These are phyloP conservation scores for Sardina pilchardus DNA, from an alignment of 2,113 vertebrate genomes.

Conservation along the genomic window DNA sequence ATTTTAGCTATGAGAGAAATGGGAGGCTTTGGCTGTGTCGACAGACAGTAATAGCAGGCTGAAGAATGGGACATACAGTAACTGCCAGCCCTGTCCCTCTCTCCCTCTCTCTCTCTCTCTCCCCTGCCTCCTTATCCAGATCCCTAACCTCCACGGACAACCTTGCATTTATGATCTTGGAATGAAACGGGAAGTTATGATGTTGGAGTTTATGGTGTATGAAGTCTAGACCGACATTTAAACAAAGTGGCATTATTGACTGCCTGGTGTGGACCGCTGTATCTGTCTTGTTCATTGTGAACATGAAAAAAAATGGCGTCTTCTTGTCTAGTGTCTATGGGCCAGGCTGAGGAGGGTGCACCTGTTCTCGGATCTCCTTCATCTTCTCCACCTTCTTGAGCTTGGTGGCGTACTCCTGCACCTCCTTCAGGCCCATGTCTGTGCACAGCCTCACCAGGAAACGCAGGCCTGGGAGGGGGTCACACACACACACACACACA, in stretches of 20 bases:
- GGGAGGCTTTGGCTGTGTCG: no score
- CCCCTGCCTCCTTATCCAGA: no score
- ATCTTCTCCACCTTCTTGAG: constrained; percentile 95
- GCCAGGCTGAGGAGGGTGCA: constrained; percentile 49
- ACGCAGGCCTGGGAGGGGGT: constrained; percentile 76
- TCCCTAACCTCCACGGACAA: no score
- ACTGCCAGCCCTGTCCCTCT: neutral
- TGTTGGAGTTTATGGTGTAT: no score
- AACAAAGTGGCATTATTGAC: no score
- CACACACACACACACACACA: constrained; percentile 34
- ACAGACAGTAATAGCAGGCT: no score
- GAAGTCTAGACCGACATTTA: no score
- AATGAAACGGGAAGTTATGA: no score
- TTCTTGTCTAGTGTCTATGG: no score
- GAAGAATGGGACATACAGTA: no score
- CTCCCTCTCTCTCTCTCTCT: neutral
- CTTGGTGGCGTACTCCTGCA: constrained; percentile 89
- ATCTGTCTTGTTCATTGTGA: neutral
- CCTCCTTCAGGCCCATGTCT: constrained; percentile 92
- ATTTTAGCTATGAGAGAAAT: neutral
- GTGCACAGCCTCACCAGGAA: constrained; percentile 92
- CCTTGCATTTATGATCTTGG: no score
- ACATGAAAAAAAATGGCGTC: no score
- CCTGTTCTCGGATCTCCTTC: constrained; percentile 93
- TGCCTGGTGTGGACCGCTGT: neutral